Percentiles rank a stretch among this genome's conserved stretches.
Evolutionary conservation across 2,888 invertebrate genomes (phyloP).

Genomic region (Brenthis ino): DNA sequence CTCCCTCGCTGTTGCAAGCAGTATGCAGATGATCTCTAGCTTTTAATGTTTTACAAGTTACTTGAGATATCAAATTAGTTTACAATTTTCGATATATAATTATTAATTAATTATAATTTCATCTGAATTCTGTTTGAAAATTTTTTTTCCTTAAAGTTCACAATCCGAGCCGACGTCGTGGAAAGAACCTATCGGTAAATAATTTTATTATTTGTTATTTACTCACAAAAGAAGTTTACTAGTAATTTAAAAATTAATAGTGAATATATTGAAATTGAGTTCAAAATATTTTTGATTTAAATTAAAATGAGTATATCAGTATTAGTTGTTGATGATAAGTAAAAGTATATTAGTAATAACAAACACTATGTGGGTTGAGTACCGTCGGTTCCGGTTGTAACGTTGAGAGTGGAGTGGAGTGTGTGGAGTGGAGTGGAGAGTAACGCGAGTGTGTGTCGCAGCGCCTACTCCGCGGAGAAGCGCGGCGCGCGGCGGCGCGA

Average conservation of each 20-base stretch:
- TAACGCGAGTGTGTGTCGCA: conserved; percentile 59
- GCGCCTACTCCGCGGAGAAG: conserved; percentile 77
- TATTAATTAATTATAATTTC: conserved; percentile 25
- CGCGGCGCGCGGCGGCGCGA: conserved; percentile 64
- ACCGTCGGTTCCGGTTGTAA: conserved; percentile 23
- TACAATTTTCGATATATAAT: not conserved
- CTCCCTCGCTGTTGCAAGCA: conserved; percentile 23
- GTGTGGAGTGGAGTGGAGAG: conserved; percentile 24
- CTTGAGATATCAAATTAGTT: conserved; percentile 1
- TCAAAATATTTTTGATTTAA: not conserved
- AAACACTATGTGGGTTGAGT: not conserved
- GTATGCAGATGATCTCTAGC: conserved; percentile 29
- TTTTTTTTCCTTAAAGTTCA: conserved; percentile 32
- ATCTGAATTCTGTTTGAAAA: conserved; percentile 32
- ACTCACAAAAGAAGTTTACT: conserved; percentile 1
- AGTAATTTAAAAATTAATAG: not conserved
- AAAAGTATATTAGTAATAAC: not conserved
- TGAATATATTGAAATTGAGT: not conserved
- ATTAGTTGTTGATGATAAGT: not conserved
- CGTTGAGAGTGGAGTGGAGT: not conserved
- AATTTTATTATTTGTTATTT: conserved; percentile 26
- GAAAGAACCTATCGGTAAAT: conserved; percentile 30
- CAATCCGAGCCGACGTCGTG: conserved; percentile 31
- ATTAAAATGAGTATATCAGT: not conserved
- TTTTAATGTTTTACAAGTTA: conserved; percentile 15